Evolutionary conservation across 2,797 vertebrate genomes (phyloP).

Genomic region (Pangasius djambal): DNA sequence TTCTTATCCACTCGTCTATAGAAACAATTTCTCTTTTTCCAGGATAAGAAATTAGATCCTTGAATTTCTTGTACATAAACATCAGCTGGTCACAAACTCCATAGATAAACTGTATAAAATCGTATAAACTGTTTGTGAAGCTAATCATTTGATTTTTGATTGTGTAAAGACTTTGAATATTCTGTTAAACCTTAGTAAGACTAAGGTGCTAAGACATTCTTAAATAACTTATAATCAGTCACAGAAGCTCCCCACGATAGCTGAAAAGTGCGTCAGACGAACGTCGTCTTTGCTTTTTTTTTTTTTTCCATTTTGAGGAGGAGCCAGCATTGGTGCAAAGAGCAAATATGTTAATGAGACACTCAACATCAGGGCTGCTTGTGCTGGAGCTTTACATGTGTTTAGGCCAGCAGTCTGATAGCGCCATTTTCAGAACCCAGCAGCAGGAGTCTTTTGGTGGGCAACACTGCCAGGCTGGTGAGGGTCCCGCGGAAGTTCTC

Average conservation of each 20-base stretch:
- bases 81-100: conserved; percentile 45
- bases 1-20: conserved; percentile 63
- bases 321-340: conserved; percentile 53
- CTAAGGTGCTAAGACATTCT: conserved; percentile 54
- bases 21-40: conserved; percentile 55
- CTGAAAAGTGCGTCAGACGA: conserved; percentile 52
- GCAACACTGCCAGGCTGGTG: conserved; percentile 92
- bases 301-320: conserved; percentile 35
- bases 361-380: conserved; percentile 23
- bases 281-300: neutral
- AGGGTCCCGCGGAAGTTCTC: conserved; percentile 98
- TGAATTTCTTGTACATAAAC: conserved; percentile 42
- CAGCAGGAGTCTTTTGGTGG: conserved; percentile 93
- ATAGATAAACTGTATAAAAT: conserved; percentile 55
- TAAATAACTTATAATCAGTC: conserved; percentile 47
- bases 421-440: conserved; percentile 95
- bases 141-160: conserved; percentile 34
- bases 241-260: conserved; percentile 58
- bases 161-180: conserved; percentile 53
- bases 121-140: conserved; percentile 38
- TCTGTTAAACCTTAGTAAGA: conserved; percentile 61
- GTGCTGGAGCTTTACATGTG: neutral
- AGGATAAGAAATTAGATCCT: conserved; percentile 57
- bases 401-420: conserved; percentile 87
- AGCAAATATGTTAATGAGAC: conserved; percentile 28